phyloP scores from a whole-genome alignment of 2,113 vertebrate genomes.

The Thalassoma bifasciatum region DNA sequence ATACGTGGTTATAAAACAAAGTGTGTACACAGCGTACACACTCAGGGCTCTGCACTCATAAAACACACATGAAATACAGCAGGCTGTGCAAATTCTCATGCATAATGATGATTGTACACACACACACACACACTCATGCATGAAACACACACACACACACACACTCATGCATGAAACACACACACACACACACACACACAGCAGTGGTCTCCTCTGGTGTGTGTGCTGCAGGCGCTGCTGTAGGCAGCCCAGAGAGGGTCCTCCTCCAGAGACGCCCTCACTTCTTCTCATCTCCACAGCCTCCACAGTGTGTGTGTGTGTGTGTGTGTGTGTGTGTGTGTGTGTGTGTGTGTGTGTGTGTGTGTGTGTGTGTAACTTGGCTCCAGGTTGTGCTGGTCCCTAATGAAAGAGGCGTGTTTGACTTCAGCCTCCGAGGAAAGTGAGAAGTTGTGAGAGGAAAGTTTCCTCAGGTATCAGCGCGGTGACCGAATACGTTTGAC shows the following conservation, averaged over 20 bases:
- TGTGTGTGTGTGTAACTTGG: constrained; percentile 37
- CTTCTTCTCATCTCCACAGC: constrained; percentile 62
- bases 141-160: background rate
- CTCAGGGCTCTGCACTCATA: constrained; percentile 44
- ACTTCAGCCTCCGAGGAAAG: constrained; percentile 51
- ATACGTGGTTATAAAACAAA: constrained; percentile 43
- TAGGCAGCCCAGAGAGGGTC: constrained; percentile 64
- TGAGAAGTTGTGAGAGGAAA: constrained; percentile 48
- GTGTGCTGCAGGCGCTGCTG: constrained; percentile 74
- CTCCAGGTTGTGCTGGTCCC: constrained; percentile 58
- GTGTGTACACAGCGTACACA: constrained; percentile 31
- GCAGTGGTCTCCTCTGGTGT: constrained; percentile 37
- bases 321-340: constrained; percentile 31
- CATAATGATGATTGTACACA: constrained; percentile 51
- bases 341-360: constrained; percentile 19
- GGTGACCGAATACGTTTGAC: constrained; percentile 18
- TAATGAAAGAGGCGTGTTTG: constrained; percentile 47
- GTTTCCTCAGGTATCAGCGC: constrained; percentile 37
- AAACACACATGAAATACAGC: constrained; percentile 61
- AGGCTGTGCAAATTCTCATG: constrained; percentile 56
- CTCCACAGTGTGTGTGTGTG: constrained; percentile 34
- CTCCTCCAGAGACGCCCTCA: constrained; percentile 57
- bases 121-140: background rate
- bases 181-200: constrained; percentile 13
- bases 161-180: too few relatives aligned